phyloP scores from a whole-genome alignment of 2,888 invertebrate species.

The Tetranychus truncatus region DNA sequence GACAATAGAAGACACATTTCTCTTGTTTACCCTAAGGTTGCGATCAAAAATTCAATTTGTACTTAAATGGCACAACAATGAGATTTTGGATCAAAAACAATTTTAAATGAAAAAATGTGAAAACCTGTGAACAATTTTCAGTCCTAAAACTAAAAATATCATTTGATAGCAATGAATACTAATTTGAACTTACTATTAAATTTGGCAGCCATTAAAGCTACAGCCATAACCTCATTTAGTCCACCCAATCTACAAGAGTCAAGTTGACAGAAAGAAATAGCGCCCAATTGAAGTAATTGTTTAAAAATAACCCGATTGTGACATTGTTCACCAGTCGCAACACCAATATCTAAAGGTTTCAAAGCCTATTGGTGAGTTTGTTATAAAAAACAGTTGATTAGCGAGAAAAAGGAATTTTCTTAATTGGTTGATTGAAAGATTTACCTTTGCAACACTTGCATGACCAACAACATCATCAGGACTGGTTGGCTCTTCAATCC shows the following conservation, averaged over 20 bases:
- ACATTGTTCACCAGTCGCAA: constrained; percentile 82
- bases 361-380: constrained; percentile 33
- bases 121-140: too few species aligned
- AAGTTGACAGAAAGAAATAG: constrained; percentile 70
- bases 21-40: too few species aligned
- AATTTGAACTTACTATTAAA: constrained; percentile 42
- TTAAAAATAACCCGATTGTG: constrained; percentile 80
- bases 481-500: constrained; percentile 85
- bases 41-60: too few species aligned
- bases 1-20: too few species aligned
- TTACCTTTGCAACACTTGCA: constrained; percentile 52
- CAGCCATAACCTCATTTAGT: constrained; percentile 65
- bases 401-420: not conserved
- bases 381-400: not conserved
- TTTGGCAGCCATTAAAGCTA: constrained; percentile 74
- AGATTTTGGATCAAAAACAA: too few species aligned
- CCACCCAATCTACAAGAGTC: constrained; percentile 74
- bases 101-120: too few species aligned
- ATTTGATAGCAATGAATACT: not conserved
- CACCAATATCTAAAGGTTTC: constrained; percentile 54
- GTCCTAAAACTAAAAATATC: too few species aligned
- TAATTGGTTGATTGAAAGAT: not conserved
- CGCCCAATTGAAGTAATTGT: constrained; percentile 60
- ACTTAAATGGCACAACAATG: too few species aligned
- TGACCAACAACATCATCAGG: constrained; percentile 81